phyloP scores from a whole-genome alignment of 2,113 vertebrate species.

The Poecilia latipinna region DNA sequence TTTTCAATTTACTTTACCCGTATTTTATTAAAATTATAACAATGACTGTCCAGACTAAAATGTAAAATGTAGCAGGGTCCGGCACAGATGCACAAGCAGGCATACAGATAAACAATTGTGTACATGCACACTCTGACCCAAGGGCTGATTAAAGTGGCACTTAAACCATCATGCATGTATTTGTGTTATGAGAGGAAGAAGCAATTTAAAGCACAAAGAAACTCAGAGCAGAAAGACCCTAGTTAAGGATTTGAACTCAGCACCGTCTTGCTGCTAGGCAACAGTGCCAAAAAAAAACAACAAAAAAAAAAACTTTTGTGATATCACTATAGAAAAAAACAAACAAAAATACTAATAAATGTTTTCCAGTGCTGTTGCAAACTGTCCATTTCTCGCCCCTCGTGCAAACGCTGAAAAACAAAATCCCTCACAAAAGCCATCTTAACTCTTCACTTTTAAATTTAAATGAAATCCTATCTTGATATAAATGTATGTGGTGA shows the following conservation, averaged over 20 bases:
- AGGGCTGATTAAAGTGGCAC: not conserved
- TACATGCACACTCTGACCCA: not conserved
- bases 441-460: not conserved
- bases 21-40: no score
- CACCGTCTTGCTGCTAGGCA: not conserved
- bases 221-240: no score
- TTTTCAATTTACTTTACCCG: no score
- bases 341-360: no score
- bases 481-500: not conserved
- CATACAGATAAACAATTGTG: not conserved
- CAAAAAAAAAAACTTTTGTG: not conserved
- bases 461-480: not conserved
- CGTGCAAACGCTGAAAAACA: not conserved
- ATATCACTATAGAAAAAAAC: not conserved
- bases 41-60: no score
- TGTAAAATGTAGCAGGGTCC: no score
- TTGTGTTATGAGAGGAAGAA: not conserved
- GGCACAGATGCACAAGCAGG: not conserved
- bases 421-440: no score
- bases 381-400: not conserved
- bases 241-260: not conserved
- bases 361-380: no score
- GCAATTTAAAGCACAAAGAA: not conserved
- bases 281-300: not conserved
- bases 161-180: not conserved